Base-by-base conservation (phyloP, 2,888 invertebrate species). In the Auanema freiburgensis region DNA sequence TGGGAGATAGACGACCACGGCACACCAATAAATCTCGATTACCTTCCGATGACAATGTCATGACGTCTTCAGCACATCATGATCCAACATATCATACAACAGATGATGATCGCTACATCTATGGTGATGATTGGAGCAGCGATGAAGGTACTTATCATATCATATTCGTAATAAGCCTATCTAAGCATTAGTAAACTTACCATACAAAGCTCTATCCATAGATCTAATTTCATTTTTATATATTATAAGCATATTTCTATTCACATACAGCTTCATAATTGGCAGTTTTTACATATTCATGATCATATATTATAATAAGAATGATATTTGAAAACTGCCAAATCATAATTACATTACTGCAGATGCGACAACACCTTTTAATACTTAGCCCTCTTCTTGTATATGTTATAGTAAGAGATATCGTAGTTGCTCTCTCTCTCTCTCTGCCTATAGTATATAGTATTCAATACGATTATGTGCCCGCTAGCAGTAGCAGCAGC, bases 51-150 rank as follows among this genome's bases (percentile, higher is more conserved):
- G 54, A 63, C 2, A 58, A 70, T 12, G 65, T 68, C 43, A 72
- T 68, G 8, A 68, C 69, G 53, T 58, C 49, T 23, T 60, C 46
- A 56, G 25, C n/a, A 56, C 46, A 24, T 33, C 33, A 33, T 33
- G 46, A 8, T n/a, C 50, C 50, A 12, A 14, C 42, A 24, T 51
- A 57, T 33, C n/a, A n/a, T 5, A 24, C 52, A n/a, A 18, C 52
- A 24, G 58, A 63, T 18, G 62, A 63, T 25, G 62, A 66, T 54
- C 42, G 56, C 3, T 61, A 70, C 58, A 69, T 79, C 44, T 79
- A 79, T 61, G 79, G 79, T 5, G 79, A 79, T 62, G 78, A 79
- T 54, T 79, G 79, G 79, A 71, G 70, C 64, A 71, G 67, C 23
- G 73, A 74, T 52, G 75, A 72, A 21, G 73, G 71, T 64, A 62